phyloP scores from a whole-genome alignment of 2,113 vertebrate genomes.

The Polypterus bichir region DNA sequence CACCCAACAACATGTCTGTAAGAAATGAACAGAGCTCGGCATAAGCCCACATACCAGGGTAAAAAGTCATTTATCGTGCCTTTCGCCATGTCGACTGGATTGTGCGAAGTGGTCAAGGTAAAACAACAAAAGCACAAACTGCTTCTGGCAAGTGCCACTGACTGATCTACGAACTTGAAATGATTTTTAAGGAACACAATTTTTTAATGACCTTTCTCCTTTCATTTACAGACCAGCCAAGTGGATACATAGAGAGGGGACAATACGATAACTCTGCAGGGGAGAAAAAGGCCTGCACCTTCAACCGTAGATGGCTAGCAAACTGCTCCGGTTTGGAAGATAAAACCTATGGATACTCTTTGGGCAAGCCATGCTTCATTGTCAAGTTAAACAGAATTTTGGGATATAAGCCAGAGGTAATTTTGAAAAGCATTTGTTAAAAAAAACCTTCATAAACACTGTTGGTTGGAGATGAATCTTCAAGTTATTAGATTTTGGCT shows the following conservation, averaged over 20 bases:
- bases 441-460: too few relatives aligned
- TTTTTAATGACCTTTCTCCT: background rate
- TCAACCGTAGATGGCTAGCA: constrained; percentile 51
- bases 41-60: too few relatives aligned
- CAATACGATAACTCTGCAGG: constrained; percentile 26
- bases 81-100: too few relatives aligned
- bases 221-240: constrained; percentile 32
- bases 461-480: too few relatives aligned
- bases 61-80: too few relatives aligned
- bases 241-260: constrained; percentile 44
- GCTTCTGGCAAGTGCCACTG: too few relatives aligned
- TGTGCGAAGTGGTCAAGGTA: too few relatives aligned
- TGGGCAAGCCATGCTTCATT: constrained; percentile 75
- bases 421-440: constrained; percentile 17
- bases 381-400: constrained; percentile 89
- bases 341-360: constrained; percentile 50
- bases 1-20: too few relatives aligned
- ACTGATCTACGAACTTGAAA: background rate
- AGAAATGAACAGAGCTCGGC: too few relatives aligned
- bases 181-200: background rate
- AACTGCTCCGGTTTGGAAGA: constrained; percentile 62
- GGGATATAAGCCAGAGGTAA: constrained; percentile 76
- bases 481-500: too few relatives aligned
- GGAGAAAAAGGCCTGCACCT: constrained; percentile 61
- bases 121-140: too few relatives aligned